Percentiles rank a stretch among this genome's conserved stretches.
phyloP scores from a whole-genome alignment of 2,113 vertebrate genomes.

The Nycticorax nycticorax region DNA sequence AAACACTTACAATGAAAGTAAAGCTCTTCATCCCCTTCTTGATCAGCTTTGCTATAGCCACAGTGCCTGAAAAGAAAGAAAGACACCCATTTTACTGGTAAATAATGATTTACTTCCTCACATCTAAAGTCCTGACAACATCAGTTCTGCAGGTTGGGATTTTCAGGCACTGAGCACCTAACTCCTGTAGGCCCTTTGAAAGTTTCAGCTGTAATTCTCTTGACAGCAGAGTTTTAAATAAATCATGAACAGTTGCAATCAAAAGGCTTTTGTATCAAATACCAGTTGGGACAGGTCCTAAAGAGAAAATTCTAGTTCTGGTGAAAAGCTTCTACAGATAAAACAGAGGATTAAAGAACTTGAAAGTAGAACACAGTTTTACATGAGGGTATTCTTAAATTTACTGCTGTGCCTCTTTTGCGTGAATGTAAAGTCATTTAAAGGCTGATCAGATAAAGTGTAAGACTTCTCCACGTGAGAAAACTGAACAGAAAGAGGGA shows the following conservation, averaged over 20 bases:
- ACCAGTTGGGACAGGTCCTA: not conserved
- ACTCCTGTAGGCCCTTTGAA: conserved; percentile 31
- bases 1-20: conserved; percentile 99
- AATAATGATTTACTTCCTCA: not conserved
- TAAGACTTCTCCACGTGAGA: conserved; percentile 27
- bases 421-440: conserved; percentile 44
- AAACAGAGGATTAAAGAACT: conserved; percentile 56
- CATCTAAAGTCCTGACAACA: not conserved
- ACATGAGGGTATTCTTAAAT: conserved; percentile 45
- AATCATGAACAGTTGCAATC: conserved; percentile 38
- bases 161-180: conserved; percentile 19
- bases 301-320: conserved; percentile 1
- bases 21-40: conserved; percentile 98
- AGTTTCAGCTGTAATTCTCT: conserved; percentile 6
- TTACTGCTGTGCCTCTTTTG: conserved; percentile 47
- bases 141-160: conserved; percentile 7
- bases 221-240: conserved; percentile 45
- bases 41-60: conserved; percentile 98
- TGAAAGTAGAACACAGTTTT: conserved; percentile 51
- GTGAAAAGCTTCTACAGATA: not conserved
- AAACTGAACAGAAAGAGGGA: conserved; percentile 36
- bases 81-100: not conserved
- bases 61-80: conserved; percentile 85
- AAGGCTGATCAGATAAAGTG: conserved; percentile 55
- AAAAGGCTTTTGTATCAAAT: conserved; percentile 21